Evolutionary conservation across 2,797 vertebrate species (phyloP).

Genomic region (Sebastes steindachneri): DNA sequence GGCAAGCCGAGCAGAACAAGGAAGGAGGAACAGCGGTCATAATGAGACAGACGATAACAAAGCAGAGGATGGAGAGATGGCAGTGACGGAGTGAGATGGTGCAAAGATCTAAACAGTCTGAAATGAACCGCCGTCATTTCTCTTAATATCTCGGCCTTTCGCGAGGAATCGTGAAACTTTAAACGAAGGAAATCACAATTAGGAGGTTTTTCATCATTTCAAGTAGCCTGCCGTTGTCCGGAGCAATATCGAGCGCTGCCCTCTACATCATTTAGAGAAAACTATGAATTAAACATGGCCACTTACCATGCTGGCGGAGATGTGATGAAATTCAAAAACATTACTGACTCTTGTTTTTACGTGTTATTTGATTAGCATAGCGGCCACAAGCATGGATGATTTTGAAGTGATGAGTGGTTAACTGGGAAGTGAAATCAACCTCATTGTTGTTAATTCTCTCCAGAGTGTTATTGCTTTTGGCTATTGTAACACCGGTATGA

Average conservation of each 20-base stretch:
- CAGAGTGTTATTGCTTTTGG: conserved; percentile 38
- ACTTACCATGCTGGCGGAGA: conserved; percentile 15
- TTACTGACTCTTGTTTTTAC: conserved; percentile 45
- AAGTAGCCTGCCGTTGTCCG: conserved; percentile 18
- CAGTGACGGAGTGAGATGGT: conserved; percentile 42
- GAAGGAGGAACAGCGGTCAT: conserved; percentile 49
- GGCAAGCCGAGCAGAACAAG: conserved; percentile 57
- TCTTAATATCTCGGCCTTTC: not conserved
- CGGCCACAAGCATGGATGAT: not conserved
- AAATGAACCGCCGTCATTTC: conserved; percentile 13
- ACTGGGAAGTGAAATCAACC: conserved; percentile 41
- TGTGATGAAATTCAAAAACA: conserved; percentile 22
- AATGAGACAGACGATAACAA: conserved; percentile 62
- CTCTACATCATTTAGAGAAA: conserved; percentile 46
- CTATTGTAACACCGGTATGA: conserved; percentile 23
- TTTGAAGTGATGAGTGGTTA: conserved; percentile 46
- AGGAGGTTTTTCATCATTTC: conserved; percentile 37
- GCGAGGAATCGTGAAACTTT: not conserved
- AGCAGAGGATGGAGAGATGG: conserved; percentile 44
- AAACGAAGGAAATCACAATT: conserved; percentile 31
- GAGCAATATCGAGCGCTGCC: conserved; percentile 22
- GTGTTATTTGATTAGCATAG: conserved; percentile 42
- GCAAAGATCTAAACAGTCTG: conserved; percentile 34
- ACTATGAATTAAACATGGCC: conserved; percentile 63
- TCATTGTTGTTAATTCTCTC: conserved; percentile 39